Percentiles rank a stretch among this genome's conserved stretches.
Conservation (phyloP, 2,113 vertebrate genomes). For the Catharus fuscescens region DNA sequence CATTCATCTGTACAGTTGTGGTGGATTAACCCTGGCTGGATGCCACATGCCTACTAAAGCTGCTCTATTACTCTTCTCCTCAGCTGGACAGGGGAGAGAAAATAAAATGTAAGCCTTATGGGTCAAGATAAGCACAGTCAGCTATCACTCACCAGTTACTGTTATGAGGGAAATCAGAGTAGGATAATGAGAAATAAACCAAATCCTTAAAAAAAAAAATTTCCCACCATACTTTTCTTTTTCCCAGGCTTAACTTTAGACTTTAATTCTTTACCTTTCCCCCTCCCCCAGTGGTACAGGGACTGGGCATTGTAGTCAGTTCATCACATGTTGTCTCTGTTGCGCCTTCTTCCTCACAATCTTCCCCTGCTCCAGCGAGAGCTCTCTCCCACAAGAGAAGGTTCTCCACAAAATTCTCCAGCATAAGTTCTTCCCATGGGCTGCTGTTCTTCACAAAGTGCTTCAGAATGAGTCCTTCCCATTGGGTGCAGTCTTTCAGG, state of each 20-base stretch:
- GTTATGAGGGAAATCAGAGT: neutral
- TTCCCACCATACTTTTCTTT: neutral
- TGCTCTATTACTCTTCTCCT: neutral
- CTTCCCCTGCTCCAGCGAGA: neutral
- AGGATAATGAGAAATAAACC: neutral
- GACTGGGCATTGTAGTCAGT: neutral
- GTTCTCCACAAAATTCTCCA: neutral
- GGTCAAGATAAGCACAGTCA: neutral
- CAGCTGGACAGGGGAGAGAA: neutral
- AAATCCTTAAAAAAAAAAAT: neutral
- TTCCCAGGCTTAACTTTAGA: neutral
- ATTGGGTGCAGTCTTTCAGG: neutral
- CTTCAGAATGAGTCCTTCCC: neutral
- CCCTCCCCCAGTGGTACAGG: neutral
- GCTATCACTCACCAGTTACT: neutral
- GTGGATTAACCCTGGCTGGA: neutral
- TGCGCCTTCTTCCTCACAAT: neutral
- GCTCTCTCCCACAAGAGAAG: neutral
- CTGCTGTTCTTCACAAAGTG: neutral
- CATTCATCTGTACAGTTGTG: neutral
- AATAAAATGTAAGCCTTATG: neutral
- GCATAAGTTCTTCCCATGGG: neutral
- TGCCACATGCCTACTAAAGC: neutral
- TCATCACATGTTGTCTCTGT: neutral
- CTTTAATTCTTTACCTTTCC: neutral